These are phyloP conservation scores for Ephydatia muelleri DNA, from an alignment of 37 sponge, comb jelly and placozoan genomes.

Conservation along the genomic window DNA sequence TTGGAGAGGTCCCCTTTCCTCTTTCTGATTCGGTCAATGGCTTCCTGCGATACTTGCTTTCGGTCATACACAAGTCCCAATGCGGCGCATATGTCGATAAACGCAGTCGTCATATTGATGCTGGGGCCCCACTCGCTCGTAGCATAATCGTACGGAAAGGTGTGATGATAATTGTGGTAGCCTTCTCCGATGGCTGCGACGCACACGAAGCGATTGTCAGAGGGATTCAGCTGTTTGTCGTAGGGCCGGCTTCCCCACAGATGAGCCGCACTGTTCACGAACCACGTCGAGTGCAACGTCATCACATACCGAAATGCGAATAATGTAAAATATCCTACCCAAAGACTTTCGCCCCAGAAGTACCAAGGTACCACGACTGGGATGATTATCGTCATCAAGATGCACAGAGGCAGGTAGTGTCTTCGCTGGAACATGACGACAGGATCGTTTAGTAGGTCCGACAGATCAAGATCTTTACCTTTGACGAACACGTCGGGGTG, in stretches of 20 bases:
- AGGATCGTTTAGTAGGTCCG: constrained; percentile 84
- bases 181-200: constrained; percentile 94
- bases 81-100: too few relatives aligned
- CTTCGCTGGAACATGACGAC: constrained; percentile 87
- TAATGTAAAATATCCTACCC: constrained; percentile 43
- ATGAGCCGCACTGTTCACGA: constrained; percentile 98
- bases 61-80: too few relatives aligned
- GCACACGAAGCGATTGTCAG: constrained; percentile 89
- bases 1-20: too few relatives aligned
- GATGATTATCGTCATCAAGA: constrained; percentile 60
- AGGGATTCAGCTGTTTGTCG: constrained; percentile 83
- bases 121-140: too few relatives aligned
- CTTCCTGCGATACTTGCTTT: too few relatives aligned
- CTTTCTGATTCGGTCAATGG: too few relatives aligned
- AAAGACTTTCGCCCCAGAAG: constrained; percentile 69
- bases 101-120: too few relatives aligned
- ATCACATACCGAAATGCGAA: constrained; percentile 77
- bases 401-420: constrained; percentile 68
- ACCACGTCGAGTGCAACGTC: constrained; percentile 93
- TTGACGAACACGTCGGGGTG: constrained; percentile 93
- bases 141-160: constrained; percentile 99
- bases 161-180: constrained; percentile 99
- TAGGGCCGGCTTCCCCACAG: constrained; percentile 88
- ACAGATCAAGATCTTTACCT: constrained; percentile 82
- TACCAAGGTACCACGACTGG: constrained; percentile 77